These are phyloP conservation scores for Drosophila eohydei DNA, from an alignment of 2,888 invertebrate species.

Conservation along the genomic window DNA sequence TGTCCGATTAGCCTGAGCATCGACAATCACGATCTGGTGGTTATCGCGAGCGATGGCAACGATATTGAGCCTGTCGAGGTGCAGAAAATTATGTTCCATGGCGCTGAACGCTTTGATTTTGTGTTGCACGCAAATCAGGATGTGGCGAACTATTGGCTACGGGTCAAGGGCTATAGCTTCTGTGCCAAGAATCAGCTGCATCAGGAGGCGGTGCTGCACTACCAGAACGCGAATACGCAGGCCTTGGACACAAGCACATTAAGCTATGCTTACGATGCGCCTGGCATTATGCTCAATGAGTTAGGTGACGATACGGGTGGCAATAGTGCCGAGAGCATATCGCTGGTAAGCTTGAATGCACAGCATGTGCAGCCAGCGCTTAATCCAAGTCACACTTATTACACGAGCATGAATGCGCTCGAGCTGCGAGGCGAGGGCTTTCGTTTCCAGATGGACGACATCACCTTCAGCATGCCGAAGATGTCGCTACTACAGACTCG, in stretches of 20 bases:
- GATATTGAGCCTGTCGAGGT: constrained; percentile 81
- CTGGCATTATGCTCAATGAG: constrained; percentile 71
- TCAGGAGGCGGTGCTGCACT: constrained; percentile 81
- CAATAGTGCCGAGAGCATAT: constrained; percentile 42
- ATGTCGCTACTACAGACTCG: constrained; percentile 80
- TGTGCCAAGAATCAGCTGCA: constrained; percentile 73
- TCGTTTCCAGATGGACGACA: constrained; percentile 82
- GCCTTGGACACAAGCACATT: constrained; percentile 60
- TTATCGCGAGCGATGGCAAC: constrained; percentile 81
- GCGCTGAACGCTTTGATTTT: constrained; percentile 82
- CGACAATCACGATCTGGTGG: constrained; percentile 76
- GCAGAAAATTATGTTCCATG: constrained; percentile 76
- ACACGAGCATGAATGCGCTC: constrained; percentile 79
- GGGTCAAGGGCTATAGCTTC: constrained; percentile 80
- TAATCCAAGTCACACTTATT: constrained; percentile 64
- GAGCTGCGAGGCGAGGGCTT: constrained; percentile 59
- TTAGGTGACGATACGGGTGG: constrained; percentile 61
- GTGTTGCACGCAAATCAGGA: constrained; percentile 78
- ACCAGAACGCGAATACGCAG: constrained; percentile 68
- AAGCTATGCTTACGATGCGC: constrained; percentile 72
- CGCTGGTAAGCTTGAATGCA: constrained; percentile 68
- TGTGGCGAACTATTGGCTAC: constrained; percentile 81
- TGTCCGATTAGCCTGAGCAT: constrained; percentile 80
- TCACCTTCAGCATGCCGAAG: constrained; percentile 77
- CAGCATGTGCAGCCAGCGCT: constrained; percentile 47